phyloP scores from a whole-genome alignment of 2,113 vertebrate species.

The Laticauda laticaudata region DNA sequence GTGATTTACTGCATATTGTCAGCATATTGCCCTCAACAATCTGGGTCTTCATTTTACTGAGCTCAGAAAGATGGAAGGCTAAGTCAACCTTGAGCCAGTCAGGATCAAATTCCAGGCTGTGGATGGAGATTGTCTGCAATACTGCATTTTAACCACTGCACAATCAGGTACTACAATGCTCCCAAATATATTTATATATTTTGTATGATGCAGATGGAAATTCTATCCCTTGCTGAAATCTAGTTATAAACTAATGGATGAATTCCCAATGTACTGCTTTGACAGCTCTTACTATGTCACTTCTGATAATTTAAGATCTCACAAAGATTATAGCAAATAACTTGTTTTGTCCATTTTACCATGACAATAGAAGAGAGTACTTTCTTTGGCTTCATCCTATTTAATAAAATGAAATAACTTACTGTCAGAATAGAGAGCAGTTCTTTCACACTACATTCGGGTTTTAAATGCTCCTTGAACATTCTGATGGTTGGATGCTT shows the following conservation, averaged over 20 bases:
- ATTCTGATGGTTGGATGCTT: slow-evolving; percentile 88
- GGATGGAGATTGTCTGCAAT: too few relatives aligned
- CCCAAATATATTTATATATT: not conserved
- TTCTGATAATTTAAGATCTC: not conserved
- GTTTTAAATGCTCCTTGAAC: slow-evolving; percentile 88
- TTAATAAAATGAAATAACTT: slow-evolving; percentile 62
- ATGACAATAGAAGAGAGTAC: not conserved
- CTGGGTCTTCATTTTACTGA: not conserved
- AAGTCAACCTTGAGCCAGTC: not conserved
- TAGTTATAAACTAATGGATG: not conserved
- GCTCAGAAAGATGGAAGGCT: not conserved
- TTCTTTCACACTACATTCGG: slow-evolving; percentile 82
- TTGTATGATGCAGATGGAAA: not conserved
- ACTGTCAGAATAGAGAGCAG: slow-evolving; percentile 89
- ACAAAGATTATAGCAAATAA: not conserved
- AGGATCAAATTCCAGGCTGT: not conserved
- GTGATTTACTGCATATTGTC: not conserved
- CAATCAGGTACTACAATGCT: not conserved
- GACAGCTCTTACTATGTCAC: not conserved
- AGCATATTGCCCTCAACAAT: not conserved
- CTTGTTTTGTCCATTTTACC: not conserved
- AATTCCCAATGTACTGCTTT: not conserved
- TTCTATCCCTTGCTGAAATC: not conserved
- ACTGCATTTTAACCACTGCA: not conserved
- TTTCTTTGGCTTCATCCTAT: not conserved